phyloP scores from a whole-genome alignment of 2,888 invertebrate genomes.

The Eulithis prunata region DNA sequence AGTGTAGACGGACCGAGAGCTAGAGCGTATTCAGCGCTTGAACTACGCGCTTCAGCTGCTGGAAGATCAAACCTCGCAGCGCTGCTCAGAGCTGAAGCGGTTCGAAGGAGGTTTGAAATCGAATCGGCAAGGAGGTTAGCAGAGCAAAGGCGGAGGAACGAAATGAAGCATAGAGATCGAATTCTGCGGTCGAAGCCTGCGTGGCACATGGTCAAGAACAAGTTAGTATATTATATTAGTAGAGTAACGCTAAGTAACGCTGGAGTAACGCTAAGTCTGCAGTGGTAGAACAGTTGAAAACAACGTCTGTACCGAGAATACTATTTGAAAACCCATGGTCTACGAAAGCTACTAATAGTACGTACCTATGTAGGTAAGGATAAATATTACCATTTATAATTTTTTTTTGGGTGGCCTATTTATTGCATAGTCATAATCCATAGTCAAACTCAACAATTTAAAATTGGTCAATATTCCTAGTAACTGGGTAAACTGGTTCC shows the following conservation, averaged over 20 bases:
- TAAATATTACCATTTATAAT: no score
- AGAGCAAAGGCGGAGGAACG: conserved; percentile 84
- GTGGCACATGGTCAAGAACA: conserved; percentile 88
- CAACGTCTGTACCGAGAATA: no score
- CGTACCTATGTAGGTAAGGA: no score
- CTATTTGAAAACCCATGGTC: no score
- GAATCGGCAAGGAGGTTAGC: conserved; percentile 85
- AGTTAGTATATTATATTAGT: conserved; percentile 56
- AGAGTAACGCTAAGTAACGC: no score
- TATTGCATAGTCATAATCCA: no score
- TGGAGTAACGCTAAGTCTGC: no score
- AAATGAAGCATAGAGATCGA: conserved; percentile 84
- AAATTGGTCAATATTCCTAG: no score
- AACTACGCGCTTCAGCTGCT: conserved; percentile 67
- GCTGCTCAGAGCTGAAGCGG: conserved; percentile 86
- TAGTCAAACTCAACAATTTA: no score
- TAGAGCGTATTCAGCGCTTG: conserved; percentile 76
- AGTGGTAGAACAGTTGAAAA: no score
- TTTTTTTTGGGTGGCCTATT: no score
- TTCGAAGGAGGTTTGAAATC: conserved; percentile 85
- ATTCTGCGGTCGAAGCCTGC: conserved; percentile 86
- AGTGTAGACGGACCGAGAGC: conserved; percentile 59
- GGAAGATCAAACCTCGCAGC: conserved; percentile 87
- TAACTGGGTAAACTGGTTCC: background rate
- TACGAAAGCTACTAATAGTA: no score